Evolutionary conservation across 2,888 invertebrate genomes (phyloP).

Genomic region (Eristalis intricaria): DNA sequence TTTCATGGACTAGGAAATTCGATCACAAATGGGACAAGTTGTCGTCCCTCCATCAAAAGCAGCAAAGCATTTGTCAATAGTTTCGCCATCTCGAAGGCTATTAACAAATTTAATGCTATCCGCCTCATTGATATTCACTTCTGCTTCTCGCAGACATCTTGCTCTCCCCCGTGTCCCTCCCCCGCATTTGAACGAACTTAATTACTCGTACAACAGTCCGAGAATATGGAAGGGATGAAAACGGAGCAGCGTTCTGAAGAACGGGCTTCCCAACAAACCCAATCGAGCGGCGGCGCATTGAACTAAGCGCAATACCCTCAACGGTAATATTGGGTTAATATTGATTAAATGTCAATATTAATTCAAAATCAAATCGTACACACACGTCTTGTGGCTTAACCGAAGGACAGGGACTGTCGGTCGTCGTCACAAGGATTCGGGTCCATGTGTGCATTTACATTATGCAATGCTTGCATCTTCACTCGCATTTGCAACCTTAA

Average conservation of each 20-base stretch:
- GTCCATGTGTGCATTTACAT: slow-evolving; percentile 36
- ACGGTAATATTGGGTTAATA: slow-evolving; percentile 42
- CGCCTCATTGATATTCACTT: slow-evolving; percentile 6
- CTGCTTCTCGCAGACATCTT: neutral
- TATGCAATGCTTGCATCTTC: slow-evolving; percentile 56
- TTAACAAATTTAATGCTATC: slow-evolving; percentile 38
- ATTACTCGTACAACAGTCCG: slow-evolving; percentile 55
- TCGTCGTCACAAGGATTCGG: slow-evolving; percentile 21
- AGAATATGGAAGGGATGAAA: neutral
- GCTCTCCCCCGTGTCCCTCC: neutral
- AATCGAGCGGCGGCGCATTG: neutral
- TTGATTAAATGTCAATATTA: slow-evolving; percentile 71
- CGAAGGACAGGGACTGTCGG: neutral
- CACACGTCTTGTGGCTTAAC: slow-evolving; percentile 16
- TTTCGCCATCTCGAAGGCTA: neutral
- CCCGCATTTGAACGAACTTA: slow-evolving; percentile 44
- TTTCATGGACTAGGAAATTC: neutral
- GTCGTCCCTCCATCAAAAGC: neutral
- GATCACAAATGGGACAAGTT: neutral
- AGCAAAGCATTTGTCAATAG: neutral
- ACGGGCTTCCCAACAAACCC: neutral
- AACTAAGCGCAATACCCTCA: slow-evolving; percentile 16
- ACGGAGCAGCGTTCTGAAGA: neutral
- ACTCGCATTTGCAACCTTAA: slow-evolving; percentile 45
- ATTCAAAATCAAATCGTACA: slow-evolving; percentile 52